Evolutionary conservation across 2,113 vertebrate species (phyloP).

Genomic region (Pelusios castaneus): DNA sequence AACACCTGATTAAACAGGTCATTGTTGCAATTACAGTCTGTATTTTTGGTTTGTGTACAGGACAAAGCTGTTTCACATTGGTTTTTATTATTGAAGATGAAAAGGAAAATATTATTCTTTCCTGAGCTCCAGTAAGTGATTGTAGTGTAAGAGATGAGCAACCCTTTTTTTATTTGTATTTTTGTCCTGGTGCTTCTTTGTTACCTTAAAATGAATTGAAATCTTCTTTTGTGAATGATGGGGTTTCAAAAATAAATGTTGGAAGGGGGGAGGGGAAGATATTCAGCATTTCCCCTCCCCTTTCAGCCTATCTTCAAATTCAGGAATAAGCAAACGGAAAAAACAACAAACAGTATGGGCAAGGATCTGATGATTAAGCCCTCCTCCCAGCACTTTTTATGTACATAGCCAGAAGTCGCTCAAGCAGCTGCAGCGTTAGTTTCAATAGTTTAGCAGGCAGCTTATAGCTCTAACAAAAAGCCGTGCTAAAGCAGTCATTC

Average conservation of each 20-base stretch:
- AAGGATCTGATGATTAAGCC: conserved; percentile 64
- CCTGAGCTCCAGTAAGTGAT: neutral
- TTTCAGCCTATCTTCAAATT: conserved; percentile 39
- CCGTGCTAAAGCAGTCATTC: conserved; percentile 55
- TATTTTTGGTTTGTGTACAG: neutral
- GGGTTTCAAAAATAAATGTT: neutral
- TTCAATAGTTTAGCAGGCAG: conserved; percentile 80
- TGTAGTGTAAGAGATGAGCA: accelerated
- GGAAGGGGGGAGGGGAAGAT: neutral
- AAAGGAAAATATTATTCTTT: neutral
- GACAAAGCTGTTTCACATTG: neutral
- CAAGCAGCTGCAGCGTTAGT: conserved; percentile 81
- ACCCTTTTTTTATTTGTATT: neutral
- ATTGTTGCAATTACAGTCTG: neutral
- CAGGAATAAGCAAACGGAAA: conserved; percentile 61
- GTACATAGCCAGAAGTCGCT: conserved; percentile 77
- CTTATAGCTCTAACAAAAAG: conserved; percentile 65
- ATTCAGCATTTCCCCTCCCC: conserved; percentile 39
- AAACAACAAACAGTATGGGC: conserved; percentile 50
- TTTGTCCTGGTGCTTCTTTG: neutral
- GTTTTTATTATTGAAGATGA: neutral
- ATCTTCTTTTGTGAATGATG: conserved; percentile 23
- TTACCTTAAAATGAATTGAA: conserved; percentile 18
- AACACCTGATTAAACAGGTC: neutral
- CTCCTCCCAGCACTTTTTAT: conserved; percentile 73